phyloP scores from a whole-genome alignment of 2,888 invertebrate species.

The Agrochola macilenta region DNA sequence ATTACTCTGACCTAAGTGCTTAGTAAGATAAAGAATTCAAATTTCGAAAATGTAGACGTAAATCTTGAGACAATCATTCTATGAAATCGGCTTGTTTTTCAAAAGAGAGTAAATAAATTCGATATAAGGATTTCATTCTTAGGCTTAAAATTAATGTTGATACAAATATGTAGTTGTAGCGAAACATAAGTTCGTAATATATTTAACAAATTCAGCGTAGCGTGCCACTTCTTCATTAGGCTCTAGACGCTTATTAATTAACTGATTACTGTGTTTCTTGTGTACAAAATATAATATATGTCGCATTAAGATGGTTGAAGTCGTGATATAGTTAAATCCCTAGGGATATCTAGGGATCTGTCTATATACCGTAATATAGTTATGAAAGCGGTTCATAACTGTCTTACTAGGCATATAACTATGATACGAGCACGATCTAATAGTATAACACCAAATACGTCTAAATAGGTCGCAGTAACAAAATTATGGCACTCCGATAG shows the following conservation, averaged over 20 bases:
- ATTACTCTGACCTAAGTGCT: slow-evolving; percentile 34
- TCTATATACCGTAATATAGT: no score
- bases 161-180: background rate
- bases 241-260: background rate
- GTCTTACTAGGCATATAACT: no score
- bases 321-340: no score
- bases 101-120: background rate
- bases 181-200: background rate
- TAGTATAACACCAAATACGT: no score
- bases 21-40: slow-evolving; percentile 50
- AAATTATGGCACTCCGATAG: no score
- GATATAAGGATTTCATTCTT: background rate
- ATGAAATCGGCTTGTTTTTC: slow-evolving; percentile 9
- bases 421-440: no score
- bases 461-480: no score
- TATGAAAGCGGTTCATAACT: no score
- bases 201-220: slow-evolving; percentile 4
- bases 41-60: slow-evolving; percentile 40
- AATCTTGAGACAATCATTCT: slow-evolving; percentile 18
- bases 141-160: background rate
- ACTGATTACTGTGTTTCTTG: slow-evolving; percentile 4
- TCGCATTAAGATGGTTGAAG: no score
- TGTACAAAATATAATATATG: background rate
- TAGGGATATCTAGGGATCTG: no score
- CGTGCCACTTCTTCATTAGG: background rate